Base-by-base conservation (phyloP, 1,140 invertebrate species). In the Neodiprion pinetum region DNA sequence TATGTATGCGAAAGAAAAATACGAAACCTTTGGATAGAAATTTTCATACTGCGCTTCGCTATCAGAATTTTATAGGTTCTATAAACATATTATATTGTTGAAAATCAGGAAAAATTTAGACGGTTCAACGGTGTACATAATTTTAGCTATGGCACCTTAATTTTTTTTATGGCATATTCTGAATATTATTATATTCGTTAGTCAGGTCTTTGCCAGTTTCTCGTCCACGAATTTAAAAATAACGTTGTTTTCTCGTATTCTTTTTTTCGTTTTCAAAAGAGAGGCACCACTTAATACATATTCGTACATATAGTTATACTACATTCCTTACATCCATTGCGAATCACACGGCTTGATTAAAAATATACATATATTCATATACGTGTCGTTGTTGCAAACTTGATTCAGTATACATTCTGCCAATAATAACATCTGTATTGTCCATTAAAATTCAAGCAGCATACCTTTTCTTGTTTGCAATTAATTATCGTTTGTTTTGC, bases 321-420 rank as follows among this genome's bases (percentile, higher is more conserved):
- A 61, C n/a, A 61, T 61, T 61, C n/a, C 11, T 61, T 61, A 61
- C 53, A 61, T 61, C 53, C 53, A 17, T 9, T 61, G 11, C 53
- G 53, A 61, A 61, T 61, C 53, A 61, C 53, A 61, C 9, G 11
- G 53, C 53, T 61, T 9, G 53, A 61, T 61, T 61, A 61, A 61
- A 61, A 61, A 61, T 61, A 61, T 61, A 40, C 28, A 40, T 40
- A 40, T 40, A 40, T 5, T 40, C 28, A 40, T 40, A 40, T 40
- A 61, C 9, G 9, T 61, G 53, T 61, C 53, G 53, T 61, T 61
- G 53, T 61, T 61, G n/a, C 11, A 61, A 61, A 17, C 53, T 61
- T 61, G 53, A 61, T 61, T 61, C 53, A 61, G 28, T 40, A 40
- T 61, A 61, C 53, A 61, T 61, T 61, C 53, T 61, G 53, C 53